Percentiles rank a stretch among this genome's conserved stretches.
phyloP scores from a whole-genome alignment of 2,797 vertebrate genomes.

The Pogonophryne albipinna region DNA sequence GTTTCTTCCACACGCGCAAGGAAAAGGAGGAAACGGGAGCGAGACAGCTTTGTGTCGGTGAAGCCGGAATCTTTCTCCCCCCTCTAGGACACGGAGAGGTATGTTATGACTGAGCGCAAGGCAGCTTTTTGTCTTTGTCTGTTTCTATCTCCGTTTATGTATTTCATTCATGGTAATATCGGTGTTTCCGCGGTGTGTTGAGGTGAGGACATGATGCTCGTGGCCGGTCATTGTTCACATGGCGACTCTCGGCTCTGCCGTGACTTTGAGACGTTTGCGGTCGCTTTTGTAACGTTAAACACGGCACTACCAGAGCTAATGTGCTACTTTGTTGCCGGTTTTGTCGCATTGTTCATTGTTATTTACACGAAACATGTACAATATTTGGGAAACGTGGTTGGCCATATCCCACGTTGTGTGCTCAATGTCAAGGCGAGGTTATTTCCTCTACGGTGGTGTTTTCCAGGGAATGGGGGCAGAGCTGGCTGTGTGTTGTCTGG shows the following conservation, averaged over 20 bases:
- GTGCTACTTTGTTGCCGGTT: neutral
- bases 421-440: constrained; percentile 84
- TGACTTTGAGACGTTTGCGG: constrained; percentile 70
- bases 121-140: constrained; percentile 4
- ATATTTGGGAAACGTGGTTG: constrained; percentile 16
- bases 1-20: constrained; percentile 54
- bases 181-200: neutral
- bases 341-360: neutral
- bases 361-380: rapidly evolving
- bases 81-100: constrained; percentile 69
- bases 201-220: constrained; percentile 49
- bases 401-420: constrained; percentile 27
- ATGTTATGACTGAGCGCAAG: constrained; percentile 49
- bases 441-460: constrained; percentile 70
- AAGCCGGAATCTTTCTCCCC: constrained; percentile 55
- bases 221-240: constrained; percentile 83
- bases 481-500: constrained; percentile 39
- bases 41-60: constrained; percentile 81
- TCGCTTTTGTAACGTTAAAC: constrained; percentile 37
- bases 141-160: neutral
- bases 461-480: constrained; percentile 67
- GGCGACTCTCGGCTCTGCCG: constrained; percentile 68
- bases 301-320: neutral
- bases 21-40: constrained; percentile 70
- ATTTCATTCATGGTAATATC: rapidly evolving